These are phyloP conservation scores for Sturnira hondurensis DNA, from an alignment of 2,113 vertebrate genomes.

Conservation along the genomic window DNA sequence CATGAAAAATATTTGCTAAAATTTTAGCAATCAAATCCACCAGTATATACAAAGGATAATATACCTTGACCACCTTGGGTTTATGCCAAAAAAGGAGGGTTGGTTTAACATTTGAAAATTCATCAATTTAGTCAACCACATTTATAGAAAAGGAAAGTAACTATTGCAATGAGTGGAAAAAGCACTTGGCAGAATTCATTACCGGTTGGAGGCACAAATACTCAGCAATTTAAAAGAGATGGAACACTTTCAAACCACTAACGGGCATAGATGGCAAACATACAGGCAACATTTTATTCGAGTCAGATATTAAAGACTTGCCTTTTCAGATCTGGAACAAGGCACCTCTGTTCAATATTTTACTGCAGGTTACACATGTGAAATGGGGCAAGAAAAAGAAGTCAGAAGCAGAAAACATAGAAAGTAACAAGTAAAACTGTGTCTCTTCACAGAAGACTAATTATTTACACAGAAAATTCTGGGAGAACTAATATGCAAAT, in stretches of 20 bases:
- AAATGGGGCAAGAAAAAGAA: not conserved
- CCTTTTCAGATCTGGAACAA: not conserved
- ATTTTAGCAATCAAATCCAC: not conserved
- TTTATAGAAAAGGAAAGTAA: not conserved
- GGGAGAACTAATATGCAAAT: not conserved
- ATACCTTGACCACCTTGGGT: not conserved
- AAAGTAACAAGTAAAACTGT: not conserved
- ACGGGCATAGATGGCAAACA: not conserved
- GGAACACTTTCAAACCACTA: not conserved
- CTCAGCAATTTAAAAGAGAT: not conserved
- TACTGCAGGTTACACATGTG: not conserved
- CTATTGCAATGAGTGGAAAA: not conserved
- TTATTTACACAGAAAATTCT: not conserved
- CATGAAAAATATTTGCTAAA: not conserved
- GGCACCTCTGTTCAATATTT: not conserved
- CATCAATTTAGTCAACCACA: not conserved
- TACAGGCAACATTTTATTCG: too few species aligned
- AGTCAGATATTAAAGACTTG: not conserved
- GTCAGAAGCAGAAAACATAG: not conserved
- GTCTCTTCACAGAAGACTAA: not conserved
- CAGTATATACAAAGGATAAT: not conserved
- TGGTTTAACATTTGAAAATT: not conserved
- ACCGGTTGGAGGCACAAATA: not conserved
- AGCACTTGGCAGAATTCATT: not conserved
- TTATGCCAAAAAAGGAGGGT: not conserved